phyloP scores from a whole-genome alignment of 1,140 invertebrate species.

The Lysiphlebus fabarum region DNA sequence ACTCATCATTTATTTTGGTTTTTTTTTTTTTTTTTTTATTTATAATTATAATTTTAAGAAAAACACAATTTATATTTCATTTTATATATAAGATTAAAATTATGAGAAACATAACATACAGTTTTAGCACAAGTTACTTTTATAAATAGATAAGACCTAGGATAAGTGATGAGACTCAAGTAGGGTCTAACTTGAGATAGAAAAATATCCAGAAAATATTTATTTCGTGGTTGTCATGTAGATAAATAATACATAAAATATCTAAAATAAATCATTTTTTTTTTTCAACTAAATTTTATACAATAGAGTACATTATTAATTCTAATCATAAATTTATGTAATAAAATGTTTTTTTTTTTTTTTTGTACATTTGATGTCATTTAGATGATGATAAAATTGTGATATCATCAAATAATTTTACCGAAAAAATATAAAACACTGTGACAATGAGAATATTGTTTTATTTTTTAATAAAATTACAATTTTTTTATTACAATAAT shows the following conservation, averaged over 20 bases:
- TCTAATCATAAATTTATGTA: too few relatives aligned
- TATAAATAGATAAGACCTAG: conserved; percentile 43
- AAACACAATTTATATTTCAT: background rate
- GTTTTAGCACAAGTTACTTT: conserved; percentile 19
- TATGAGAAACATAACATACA: conserved; percentile 5
- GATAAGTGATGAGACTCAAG: conserved; percentile 32
- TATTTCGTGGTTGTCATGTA: too few relatives aligned
- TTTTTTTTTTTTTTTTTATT: too few relatives aligned
- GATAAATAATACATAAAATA: too few relatives aligned
- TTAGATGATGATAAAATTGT: conserved; percentile 17
- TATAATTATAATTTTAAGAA: background rate
- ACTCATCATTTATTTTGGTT: too few relatives aligned
- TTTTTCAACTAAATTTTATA: too few relatives aligned
- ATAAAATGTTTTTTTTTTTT: too few relatives aligned
- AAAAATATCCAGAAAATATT: conserved; percentile 14
- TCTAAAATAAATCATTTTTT: too few relatives aligned
- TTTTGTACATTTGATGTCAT: background rate
- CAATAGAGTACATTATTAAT: too few relatives aligned
- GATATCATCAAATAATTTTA: conserved; percentile 7
- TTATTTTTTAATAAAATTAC: too few relatives aligned
- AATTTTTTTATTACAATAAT: too few relatives aligned
- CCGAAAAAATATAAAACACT: conserved; percentile 1
- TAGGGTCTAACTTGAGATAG: conserved; percentile 32
- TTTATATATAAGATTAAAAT: conserved; percentile 24
- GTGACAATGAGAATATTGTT: too few relatives aligned